Evolutionary conservation across 2,797 vertebrate genomes (phyloP).

Genomic region (Darevskia mixta): DNA sequence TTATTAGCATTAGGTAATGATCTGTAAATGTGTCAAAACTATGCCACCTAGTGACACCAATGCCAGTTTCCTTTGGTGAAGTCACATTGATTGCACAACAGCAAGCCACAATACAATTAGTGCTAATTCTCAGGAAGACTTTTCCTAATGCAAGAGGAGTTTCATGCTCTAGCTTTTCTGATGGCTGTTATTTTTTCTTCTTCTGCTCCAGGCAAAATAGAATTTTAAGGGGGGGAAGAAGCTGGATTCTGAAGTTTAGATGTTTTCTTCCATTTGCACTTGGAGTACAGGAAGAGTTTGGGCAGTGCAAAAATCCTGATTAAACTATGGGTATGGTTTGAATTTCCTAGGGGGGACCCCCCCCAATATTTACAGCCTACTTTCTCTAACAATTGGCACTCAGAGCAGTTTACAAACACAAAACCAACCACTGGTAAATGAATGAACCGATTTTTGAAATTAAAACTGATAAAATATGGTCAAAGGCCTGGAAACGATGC

Average conservation of each 20-base stretch:
- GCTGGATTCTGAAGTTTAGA: not conserved
- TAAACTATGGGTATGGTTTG: not conserved
- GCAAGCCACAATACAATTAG: constrained; percentile 79
- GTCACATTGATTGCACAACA: constrained; percentile 76
- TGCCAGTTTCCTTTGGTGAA: constrained; percentile 74
- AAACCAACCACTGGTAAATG: not conserved
- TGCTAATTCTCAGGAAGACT: constrained; percentile 71
- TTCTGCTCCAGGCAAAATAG: not conserved
- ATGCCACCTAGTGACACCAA: constrained; percentile 84
- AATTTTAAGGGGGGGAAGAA: not conserved
- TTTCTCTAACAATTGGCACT: not conserved
- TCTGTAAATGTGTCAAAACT: constrained; percentile 84
- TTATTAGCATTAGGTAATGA: constrained; percentile 80
- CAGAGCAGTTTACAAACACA: not conserved
- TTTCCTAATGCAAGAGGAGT: constrained; percentile 13
- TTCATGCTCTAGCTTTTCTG: constrained; percentile 32
- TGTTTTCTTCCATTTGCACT: not conserved
- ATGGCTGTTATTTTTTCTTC: not conserved
- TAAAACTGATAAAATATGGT: not conserved
- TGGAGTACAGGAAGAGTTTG: not conserved
- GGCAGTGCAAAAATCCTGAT: not conserved
- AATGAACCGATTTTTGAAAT: not conserved
- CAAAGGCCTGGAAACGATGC: too few relatives aligned
- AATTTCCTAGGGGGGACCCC: not conserved
- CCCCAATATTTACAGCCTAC: not conserved